Conservation (phyloP, 2,113 vertebrate genomes). For the Rhegmatorhina hoffmannsi region DNA sequence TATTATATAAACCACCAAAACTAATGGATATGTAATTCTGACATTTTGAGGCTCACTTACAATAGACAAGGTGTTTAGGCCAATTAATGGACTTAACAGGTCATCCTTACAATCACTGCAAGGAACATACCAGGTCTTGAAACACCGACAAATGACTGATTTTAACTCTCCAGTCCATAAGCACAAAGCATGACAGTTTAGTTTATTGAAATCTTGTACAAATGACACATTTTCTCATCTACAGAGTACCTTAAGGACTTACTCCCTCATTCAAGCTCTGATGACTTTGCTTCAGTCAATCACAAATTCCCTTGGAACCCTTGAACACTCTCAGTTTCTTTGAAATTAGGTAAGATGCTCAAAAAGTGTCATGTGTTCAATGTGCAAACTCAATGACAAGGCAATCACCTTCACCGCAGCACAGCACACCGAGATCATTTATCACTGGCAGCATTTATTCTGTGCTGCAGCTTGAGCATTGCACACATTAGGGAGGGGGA, state of each 20-base stretch:
- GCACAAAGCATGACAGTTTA: not conserved
- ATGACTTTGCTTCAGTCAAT: not conserved
- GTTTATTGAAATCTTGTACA: not conserved
- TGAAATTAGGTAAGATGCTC: not conserved
- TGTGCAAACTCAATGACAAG: not conserved
- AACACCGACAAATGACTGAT: not conserved
- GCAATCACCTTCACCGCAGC: fast-evolving
- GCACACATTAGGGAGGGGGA: fast-evolving
- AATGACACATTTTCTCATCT: not conserved
- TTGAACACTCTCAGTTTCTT: not conserved
- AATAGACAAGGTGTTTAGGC: not conserved
- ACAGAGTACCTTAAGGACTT: not conserved
- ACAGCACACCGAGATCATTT: fast-evolving
- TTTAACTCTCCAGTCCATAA: not conserved
- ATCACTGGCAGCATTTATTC: not conserved
- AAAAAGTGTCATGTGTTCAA: fast-evolving
- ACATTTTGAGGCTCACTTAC: not conserved
- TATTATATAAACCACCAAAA: not conserved
- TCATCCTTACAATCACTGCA: not conserved
- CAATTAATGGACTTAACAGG: not conserved
- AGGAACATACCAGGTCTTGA: not conserved
- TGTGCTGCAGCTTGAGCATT: not conserved
- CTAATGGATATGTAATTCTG: not conserved
- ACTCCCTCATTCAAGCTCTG: not conserved
- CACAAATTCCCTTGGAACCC: not conserved